Conservation (phyloP, 2,888 invertebrate species). For the Leptinotarsa peninsularis region DNA sequence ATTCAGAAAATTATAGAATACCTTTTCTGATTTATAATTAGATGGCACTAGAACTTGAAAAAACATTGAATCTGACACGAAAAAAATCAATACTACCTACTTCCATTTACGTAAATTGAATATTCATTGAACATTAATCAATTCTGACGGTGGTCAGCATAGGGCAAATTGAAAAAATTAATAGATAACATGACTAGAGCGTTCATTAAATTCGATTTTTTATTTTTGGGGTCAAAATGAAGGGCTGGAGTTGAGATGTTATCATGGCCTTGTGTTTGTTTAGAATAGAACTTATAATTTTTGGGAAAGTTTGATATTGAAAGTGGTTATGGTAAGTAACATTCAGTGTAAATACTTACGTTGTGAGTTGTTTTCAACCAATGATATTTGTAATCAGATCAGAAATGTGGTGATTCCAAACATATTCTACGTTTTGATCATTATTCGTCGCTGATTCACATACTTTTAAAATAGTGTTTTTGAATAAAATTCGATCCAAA, state of each 20-base stretch:
- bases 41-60: constrained; percentile 4
- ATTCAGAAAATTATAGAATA: constrained; percentile 18
- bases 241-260: neutral
- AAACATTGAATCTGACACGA: neutral
- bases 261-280: neutral
- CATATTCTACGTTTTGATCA: no score
- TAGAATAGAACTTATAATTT: no score
- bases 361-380: no score
- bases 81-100: constrained; percentile 14
- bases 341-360: no score
- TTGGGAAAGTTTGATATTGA: no score
- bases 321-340: no score
- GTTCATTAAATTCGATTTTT: constrained; percentile 4
- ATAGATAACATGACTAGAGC: constrained; percentile 8
- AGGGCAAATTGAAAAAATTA: constrained; percentile 13
- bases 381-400: no score
- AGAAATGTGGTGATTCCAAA: no score
- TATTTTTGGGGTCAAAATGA: neutral
- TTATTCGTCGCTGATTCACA: no score
- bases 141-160: constrained; percentile 20
- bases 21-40: constrained; percentile 11
- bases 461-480: no score
- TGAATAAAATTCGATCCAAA: no score
- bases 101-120: constrained; percentile 11
- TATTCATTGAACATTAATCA: constrained; percentile 17